Base-by-base conservation (phyloP, 2,888 invertebrate genomes). In the Cantharis rufa region DNA sequence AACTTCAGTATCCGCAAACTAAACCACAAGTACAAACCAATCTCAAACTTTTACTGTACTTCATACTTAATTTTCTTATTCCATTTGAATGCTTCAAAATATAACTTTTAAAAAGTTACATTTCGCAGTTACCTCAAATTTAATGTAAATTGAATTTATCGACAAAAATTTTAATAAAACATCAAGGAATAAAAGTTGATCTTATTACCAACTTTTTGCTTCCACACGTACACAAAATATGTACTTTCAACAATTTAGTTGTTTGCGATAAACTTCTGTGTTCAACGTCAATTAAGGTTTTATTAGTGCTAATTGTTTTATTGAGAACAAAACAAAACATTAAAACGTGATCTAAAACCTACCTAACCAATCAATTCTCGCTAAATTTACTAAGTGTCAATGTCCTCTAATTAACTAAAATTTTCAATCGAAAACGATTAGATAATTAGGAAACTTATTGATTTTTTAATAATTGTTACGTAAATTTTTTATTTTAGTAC, bases 221-320 rank as follows among this genome's bases (percentile, higher is more conserved):
- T 61, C 62, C 69, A 73, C 69, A 73, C 16, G 73, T 73, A 69
- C 68, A 69, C 68, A 74, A 74, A 74, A 62, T 70, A 69, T 74
- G 63, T 73, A 69, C 62, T 62, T 74, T 69, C 32, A 74, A 70
- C 74, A 70, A 63, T 74, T 70, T 61, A 69, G 62, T 70, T 74
- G 74, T 69, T 70, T 69, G 69, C 18, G 24, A 63, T 18, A 74
- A 74, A 74, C 70, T 74, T 70, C 15, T 70, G 32, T 70, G 80
- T 80, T 80, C 73, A 77, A 74, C 76, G 80, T 77, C 78, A 79
- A 80, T 78, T 79, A 77, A 74, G 75, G 70, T 74, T 77, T 80
- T 78, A 80, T 80, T 80, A 78, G 77, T 77, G 77, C 71, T 80
- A 80, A 80, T 75, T 79, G 77, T 75, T 77, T 79, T 80, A 80